Percentiles rank a stretch among this genome's conserved stretches.
Conservation (phyloP, 2,113 vertebrate genomes). For the Sceloporus tristichus region DNA sequence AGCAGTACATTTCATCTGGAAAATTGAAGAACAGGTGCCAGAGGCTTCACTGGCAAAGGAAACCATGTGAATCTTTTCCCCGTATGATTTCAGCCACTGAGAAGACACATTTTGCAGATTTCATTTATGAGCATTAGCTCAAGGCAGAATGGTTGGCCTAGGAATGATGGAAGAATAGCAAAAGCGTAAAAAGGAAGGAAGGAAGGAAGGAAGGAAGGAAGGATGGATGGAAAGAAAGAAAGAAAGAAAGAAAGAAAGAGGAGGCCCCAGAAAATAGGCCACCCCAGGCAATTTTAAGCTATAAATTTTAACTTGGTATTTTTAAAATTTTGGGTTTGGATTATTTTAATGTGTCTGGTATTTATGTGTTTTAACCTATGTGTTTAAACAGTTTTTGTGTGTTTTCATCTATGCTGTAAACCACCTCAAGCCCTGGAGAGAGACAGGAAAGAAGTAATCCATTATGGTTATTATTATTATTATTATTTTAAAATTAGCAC, state of each 20-base stretch:
- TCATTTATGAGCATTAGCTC: neutral
- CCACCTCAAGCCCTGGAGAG: no score
- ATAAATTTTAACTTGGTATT: no score
- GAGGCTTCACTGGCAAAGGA: neutral
- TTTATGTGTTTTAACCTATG: no score
- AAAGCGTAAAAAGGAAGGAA: neutral
- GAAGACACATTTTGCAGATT: neutral
- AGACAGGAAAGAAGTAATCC: no score
- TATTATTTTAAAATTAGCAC: no score
- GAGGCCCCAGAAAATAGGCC: neutral
- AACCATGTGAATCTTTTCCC: neutral
- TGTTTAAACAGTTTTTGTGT: no score
- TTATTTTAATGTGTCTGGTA: no score
- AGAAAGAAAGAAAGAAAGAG: neutral
- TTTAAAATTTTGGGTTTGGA: no score
- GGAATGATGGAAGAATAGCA: neutral
- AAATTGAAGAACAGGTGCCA: constrained; percentile 32
- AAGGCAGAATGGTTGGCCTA: neutral
- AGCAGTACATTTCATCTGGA: constrained; percentile 26
- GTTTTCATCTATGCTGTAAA: no score
- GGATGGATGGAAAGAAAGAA: neutral
- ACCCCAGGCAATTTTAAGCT: no score
- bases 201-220: neutral
- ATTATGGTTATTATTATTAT: no score
- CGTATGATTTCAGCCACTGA: neutral